phyloP scores from a whole-genome alignment of 2,888 invertebrate species.

The Disparrhopalites patrizii region DNA sequence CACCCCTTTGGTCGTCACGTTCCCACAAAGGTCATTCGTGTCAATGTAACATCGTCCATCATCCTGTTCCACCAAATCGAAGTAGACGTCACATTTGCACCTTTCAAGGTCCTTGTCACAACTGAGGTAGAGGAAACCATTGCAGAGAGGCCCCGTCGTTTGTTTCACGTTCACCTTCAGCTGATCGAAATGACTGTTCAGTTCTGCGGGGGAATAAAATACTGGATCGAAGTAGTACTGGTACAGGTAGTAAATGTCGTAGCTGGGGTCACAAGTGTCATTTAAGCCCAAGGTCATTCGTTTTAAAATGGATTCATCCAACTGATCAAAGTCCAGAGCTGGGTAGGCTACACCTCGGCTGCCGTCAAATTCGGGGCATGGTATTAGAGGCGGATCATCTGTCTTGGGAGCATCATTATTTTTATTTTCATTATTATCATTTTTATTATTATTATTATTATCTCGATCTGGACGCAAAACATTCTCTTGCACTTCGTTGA shows the following conservation, averaged over 20 bases:
- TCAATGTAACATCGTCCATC: constrained; percentile 1
- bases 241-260: not conserved
- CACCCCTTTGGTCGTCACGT: not conserved
- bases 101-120: not conserved
- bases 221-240: not conserved
- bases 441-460: too few species aligned
- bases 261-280: not conserved
- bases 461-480: too few species aligned
- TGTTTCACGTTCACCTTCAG: not conserved
- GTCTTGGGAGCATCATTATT: not conserved
- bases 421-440: too few species aligned
- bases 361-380: not conserved
- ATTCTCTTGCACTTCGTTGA: too few species aligned
- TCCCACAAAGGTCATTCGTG: constrained; percentile 3
- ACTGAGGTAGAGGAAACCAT: not conserved
- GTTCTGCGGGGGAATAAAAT: not conserved
- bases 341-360: not conserved
- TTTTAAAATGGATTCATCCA: not conserved
- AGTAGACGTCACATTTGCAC: constrained; percentile 1
- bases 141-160: not conserved
- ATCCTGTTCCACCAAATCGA: not conserved
- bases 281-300: not conserved
- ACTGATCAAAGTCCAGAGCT: not conserved
- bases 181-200: not conserved
- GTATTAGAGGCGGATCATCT: not conserved